These are phyloP conservation scores for Pomatorhinus ruficollis DNA, from an alignment of 2,113 vertebrate genomes.

Conservation along the genomic window DNA sequence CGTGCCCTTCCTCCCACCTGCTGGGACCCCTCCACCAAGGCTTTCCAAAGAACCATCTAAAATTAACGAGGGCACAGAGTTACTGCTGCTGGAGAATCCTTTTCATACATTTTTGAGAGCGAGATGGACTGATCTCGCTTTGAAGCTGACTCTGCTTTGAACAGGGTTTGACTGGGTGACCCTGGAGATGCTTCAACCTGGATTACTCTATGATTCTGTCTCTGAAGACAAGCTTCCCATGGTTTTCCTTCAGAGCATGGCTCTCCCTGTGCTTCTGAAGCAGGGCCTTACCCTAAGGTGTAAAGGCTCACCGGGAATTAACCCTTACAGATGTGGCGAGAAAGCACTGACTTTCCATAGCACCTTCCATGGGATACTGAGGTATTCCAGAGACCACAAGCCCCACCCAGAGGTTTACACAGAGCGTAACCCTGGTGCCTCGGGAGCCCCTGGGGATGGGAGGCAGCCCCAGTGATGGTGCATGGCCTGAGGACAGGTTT, in stretches of 20 bases:
- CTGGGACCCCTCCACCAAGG: not conserved
- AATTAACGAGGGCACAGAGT: not conserved
- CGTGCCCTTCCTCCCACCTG: fast-evolving
- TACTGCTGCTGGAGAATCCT: not conserved
- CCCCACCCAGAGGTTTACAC: not conserved
- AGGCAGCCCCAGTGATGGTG: fast-evolving
- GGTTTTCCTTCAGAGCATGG: not conserved
- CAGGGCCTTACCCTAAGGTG: not conserved
- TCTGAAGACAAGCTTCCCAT: not conserved
- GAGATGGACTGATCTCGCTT: not conserved
- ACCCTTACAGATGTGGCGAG: not conserved
- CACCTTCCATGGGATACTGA: not conserved
- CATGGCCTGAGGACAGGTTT: fast-evolving
- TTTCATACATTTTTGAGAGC: not conserved
- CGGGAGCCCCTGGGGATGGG: not conserved
- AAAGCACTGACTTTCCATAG: not conserved
- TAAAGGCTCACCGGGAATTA: not conserved
- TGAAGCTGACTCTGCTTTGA: slow-evolving; percentile 38
- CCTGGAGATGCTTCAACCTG: not conserved
- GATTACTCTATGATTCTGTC: not conserved
- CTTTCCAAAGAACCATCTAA: not conserved
- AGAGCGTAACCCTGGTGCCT: not conserved
- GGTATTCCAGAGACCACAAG: not conserved
- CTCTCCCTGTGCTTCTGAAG: not conserved
- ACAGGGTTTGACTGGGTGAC: not conserved